These are phyloP conservation scores for Drosophila nasuta DNA, from an alignment of 1,140 invertebrate genomes.

Conservation along the genomic window DNA sequence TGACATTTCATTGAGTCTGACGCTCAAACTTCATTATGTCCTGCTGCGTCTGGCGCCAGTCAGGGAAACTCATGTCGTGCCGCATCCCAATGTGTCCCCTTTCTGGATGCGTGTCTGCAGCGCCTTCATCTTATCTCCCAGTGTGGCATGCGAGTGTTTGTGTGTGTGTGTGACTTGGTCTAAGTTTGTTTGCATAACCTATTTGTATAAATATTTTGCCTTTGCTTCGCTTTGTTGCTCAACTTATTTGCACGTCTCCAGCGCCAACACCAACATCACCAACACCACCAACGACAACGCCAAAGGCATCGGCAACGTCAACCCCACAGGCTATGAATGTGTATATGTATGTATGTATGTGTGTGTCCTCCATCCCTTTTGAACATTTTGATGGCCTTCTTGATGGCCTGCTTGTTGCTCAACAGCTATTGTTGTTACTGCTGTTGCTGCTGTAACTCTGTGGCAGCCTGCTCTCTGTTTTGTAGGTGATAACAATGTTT, in stretches of 20 bases:
- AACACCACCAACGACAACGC: neutral
- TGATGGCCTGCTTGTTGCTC: slow-evolving; percentile 35
- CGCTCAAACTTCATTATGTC: slow-evolving; percentile 81
- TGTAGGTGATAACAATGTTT: slow-evolving; percentile 84
- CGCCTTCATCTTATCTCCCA: slow-evolving; percentile 39
- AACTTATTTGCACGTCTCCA: slow-evolving; percentile 75
- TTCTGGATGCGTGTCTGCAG: slow-evolving; percentile 12
- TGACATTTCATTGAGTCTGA: slow-evolving; percentile 80
- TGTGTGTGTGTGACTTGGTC: slow-evolving; percentile 72
- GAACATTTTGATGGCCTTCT: slow-evolving; percentile 30
- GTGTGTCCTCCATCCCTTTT: neutral
- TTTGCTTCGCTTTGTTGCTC: slow-evolving; percentile 70
- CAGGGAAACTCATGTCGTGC: slow-evolving; percentile 62
- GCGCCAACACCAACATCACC: slow-evolving; percentile 10
- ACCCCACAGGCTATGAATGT: slow-evolving; percentile 5
- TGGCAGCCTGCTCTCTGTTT: slow-evolving; percentile 61
- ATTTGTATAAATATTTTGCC: slow-evolving; percentile 84
- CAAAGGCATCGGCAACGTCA: slow-evolving; percentile 1
- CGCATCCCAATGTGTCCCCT: slow-evolving; percentile 25
- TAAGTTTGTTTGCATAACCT: slow-evolving; percentile 84
- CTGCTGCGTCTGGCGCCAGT: slow-evolving; percentile 78
- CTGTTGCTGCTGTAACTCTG: slow-evolving; percentile 11
- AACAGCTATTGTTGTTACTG: neutral
- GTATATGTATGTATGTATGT: no score
- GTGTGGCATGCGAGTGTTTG: slow-evolving; percentile 7